Conservation (phyloP, 2,888 invertebrate species). For the Philereme transversata region DNA sequence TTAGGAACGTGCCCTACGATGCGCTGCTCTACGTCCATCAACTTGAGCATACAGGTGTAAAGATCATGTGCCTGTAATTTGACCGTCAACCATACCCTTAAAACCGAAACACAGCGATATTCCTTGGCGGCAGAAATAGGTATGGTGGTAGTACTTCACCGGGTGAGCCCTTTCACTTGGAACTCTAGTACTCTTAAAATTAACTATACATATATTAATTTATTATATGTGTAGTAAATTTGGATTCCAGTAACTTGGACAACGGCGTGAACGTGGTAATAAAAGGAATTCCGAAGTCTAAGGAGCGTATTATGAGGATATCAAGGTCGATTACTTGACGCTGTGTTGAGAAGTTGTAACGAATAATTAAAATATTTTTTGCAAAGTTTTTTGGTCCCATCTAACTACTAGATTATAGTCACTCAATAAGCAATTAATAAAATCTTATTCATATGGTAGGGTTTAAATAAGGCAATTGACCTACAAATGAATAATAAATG, state of each 20-base stretch:
- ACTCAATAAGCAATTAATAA: background rate
- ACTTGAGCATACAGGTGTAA: no score
- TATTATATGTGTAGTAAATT: conserved; percentile 35
- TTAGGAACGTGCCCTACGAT: no score
- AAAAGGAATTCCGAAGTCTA: conserved; percentile 33
- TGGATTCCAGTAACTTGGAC: conserved; percentile 9
- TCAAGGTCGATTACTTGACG: conserved; percentile 17
- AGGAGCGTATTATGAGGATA: conserved; percentile 18
- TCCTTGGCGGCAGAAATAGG: no score
- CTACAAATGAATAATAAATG: background rate
- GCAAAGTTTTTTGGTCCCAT: conserved; percentile 3
- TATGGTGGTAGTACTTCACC: no score
- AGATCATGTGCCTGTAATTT: no score
- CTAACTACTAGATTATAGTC: background rate
- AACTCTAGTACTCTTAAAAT: no score
- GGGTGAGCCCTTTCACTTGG: no score
- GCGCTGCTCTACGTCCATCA: no score
- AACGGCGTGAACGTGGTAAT: conserved; percentile 33
- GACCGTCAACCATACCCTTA: no score
- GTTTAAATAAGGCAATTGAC: background rate
- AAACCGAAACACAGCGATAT: no score
- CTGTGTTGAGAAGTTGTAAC: conserved; percentile 6
- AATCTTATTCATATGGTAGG: background rate
- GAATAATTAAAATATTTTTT: background rate
- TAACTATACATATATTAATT: no score